These are phyloP conservation scores for Phalacrocorax carbo DNA, from an alignment of 2,113 vertebrate species.

Conservation along the genomic window DNA sequence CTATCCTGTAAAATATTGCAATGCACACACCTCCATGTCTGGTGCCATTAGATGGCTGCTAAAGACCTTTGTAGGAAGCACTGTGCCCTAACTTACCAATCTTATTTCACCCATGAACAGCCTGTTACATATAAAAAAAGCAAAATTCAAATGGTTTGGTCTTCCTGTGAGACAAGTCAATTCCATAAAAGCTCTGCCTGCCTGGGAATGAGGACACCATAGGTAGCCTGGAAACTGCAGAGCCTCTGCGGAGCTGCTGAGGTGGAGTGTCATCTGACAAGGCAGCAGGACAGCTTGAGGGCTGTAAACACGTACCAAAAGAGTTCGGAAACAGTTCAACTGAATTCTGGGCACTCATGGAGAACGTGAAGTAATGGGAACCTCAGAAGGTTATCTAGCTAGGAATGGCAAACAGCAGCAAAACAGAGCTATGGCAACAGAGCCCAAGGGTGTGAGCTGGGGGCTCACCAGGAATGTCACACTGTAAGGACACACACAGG, in stretches of 20 bases:
- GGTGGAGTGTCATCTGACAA: constrained; percentile 26
- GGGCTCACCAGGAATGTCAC: background rate
- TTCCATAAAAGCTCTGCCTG: constrained; percentile 5
- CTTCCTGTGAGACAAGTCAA: background rate
- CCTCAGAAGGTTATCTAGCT: constrained; percentile 14
- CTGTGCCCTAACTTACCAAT: background rate
- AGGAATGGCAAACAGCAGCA: constrained; percentile 48
- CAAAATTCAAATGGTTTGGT: background rate
- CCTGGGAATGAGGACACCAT: background rate
- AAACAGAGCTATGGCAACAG: constrained; percentile 47
- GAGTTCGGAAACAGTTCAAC: constrained; percentile 28
- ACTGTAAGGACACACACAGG: background rate
- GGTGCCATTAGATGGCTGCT: background rate
- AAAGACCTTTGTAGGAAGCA: background rate
- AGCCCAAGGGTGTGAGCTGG: background rate
- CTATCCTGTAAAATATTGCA: background rate
- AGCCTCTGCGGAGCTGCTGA: background rate
- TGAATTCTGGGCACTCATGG: background rate
- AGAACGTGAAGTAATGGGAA: constrained; percentile 34
- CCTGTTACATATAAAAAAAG: background rate
- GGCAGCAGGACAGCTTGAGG: background rate
- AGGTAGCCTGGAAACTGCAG: constrained; percentile 44
- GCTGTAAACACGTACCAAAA: background rate
- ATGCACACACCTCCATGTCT: background rate
- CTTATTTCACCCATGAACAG: background rate